These are phyloP conservation scores for Clamator glandarius DNA, from an alignment of 2,797 vertebrate species.

Conservation along the genomic window DNA sequence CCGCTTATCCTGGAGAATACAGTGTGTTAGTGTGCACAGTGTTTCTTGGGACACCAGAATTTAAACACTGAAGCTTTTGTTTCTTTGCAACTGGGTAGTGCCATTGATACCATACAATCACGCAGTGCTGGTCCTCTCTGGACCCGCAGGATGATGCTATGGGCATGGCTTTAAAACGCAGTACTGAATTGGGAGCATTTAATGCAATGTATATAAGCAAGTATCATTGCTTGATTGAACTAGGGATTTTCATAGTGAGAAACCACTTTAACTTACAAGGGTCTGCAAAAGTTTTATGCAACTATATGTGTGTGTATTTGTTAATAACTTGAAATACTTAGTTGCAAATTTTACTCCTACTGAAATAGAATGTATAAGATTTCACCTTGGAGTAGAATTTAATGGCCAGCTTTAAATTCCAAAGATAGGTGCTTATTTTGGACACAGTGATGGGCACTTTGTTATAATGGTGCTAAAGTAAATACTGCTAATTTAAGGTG, in stretches of 20 bases:
- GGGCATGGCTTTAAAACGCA: neutral
- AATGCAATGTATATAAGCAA: neutral
- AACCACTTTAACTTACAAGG: neutral
- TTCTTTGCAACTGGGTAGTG: neutral
- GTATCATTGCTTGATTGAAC: neutral
- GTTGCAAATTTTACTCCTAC: slow-evolving; percentile 19
- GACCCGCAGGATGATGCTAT: neutral
- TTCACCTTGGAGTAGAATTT: slow-evolving; percentile 39
- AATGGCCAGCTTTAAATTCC: slow-evolving; percentile 30
- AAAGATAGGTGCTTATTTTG: slow-evolving; percentile 66
- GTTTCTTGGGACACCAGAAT: neutral
- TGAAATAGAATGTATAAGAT: slow-evolving; percentile 17
- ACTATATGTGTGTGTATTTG: neutral
- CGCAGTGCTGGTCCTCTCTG: neutral
- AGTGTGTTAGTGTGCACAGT: neutral
- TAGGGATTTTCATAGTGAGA: neutral
- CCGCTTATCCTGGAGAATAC: neutral
- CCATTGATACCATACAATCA: neutral
- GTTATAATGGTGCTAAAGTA: slow-evolving; percentile 55
- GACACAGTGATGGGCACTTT: slow-evolving; percentile 57
- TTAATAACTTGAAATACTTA: slow-evolving; percentile 1
- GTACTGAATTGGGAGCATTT: neutral
- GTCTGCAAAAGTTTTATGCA: neutral
- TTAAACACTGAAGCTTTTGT: neutral
- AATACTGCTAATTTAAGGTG: slow-evolving; percentile 61